Evolutionary conservation across 2,797 vertebrate genomes (phyloP), one percentile per base, ranked within the genome.

Genomic region (Setipinna tenuifilis): DNA sequence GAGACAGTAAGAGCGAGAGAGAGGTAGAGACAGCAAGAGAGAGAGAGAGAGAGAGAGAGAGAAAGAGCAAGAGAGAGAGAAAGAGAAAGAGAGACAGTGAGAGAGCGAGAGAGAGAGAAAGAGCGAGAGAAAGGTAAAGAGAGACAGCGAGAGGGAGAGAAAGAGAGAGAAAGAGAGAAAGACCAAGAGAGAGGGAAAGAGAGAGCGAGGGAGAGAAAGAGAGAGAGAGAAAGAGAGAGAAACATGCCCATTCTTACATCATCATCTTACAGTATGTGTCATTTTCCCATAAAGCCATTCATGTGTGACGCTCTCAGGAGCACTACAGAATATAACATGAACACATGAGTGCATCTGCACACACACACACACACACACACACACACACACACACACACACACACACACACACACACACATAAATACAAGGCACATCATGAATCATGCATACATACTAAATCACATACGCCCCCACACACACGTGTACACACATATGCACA

Each of bases 201-300:
- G 46, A 48, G 46, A 48, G 46, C 3, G 46, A 48, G 46, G 10
- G 46, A 48, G 46, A 48, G 46, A 48, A 10, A 48, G 46, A 10
- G 46, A 48, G 10, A 48, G 46, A 3, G 50, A 10, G 7, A 54
- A 9, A 54, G 1, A 1, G 83, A 44, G 17, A 35, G 46, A 88
- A 61, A 82, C 12, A 9, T 54, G 86, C 75, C 88, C 90, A 89
- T 90, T 90, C 89, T 92, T 93, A 91, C 92, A 93, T 93, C 91
- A 93, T 88, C 83, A 90, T 90, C 48, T 84, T 85, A 71, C 50
- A 50, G 46, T 84, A 80, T 90, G 90, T 90, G 89, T 90, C 89
- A 89, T 84, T 93, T 87, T 87, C 91, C 81, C 88, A 62, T 86
- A 59, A 87, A 65, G 75, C 84, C 89, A 88, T 89, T 91, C 86